These are phyloP conservation scores for Enteromius mattozi DNA, from an alignment of 2,797 vertebrate species.

Conservation along the genomic window DNA sequence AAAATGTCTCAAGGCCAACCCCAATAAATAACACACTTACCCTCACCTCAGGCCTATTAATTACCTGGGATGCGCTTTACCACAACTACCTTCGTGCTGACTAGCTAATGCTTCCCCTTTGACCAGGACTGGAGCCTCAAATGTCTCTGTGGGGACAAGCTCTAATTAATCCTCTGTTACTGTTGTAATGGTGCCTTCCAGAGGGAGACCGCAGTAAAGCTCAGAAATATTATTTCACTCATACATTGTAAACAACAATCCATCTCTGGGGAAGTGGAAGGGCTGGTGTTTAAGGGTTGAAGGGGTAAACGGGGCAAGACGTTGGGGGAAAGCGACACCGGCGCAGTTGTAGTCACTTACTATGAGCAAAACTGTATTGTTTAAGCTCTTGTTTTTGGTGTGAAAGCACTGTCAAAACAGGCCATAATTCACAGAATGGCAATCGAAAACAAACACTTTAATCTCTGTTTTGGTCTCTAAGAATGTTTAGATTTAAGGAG, in stretches of 20 bases:
- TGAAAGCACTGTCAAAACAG: conserved; percentile 13
- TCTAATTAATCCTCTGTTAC: conserved; percentile 98
- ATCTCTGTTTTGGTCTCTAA: neutral
- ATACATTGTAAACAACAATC: conserved; percentile 91
- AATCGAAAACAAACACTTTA: neutral
- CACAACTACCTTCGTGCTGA: conserved; percentile 78
- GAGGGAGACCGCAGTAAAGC: conserved; percentile 76
- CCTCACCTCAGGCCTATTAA: conserved; percentile 78
- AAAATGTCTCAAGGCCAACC: conserved; percentile 73
- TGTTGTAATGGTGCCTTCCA: conserved; percentile 91
- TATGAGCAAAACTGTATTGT: conserved; percentile 23
- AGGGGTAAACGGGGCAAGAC: conserved; percentile 30
- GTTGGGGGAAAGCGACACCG: conserved; percentile 31
- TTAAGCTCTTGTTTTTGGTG: conserved; percentile 2
- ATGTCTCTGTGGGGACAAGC: conserved; percentile 83
- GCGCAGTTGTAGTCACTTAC: conserved; percentile 9
- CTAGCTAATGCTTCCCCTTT: conserved; percentile 81
- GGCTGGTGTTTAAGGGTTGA: conserved; percentile 36
- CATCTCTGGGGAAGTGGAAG: conserved; percentile 74
- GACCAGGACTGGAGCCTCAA: conserved; percentile 78
- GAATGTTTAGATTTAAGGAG: neutral
- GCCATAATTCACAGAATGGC: neutral
- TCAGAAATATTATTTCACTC: conserved; percentile 92
- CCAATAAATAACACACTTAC: conserved; percentile 73
- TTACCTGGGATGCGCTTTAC: conserved; percentile 72